These are phyloP conservation scores for Melanogrammus aeglefinus DNA, from an alignment of 2,797 vertebrate genomes.

Conservation along the genomic window DNA sequence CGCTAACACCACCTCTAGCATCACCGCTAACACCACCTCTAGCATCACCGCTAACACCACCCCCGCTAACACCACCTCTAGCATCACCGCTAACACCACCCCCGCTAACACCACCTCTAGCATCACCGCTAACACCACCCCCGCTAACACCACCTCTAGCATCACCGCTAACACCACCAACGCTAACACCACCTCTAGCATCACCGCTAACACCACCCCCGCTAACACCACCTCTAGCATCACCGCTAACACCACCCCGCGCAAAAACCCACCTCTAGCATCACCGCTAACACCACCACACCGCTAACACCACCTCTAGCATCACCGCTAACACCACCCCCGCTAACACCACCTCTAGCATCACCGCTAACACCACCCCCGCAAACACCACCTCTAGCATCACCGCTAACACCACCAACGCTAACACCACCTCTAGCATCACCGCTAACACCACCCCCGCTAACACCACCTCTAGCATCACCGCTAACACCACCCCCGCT, in stretches of 20 bases:
- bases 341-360: slow-evolving; percentile 29
- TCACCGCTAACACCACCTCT: too few relatives aligned
- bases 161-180: slow-evolving; percentile 25
- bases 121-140: slow-evolving; percentile 25
- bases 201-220: slow-evolving; percentile 26
- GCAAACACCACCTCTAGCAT: neutral
- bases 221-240: neutral
- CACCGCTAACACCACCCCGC: slow-evolving; percentile 29
- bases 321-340: neutral
- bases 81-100: neutral
- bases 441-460: slow-evolving; percentile 24
- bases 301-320: slow-evolving; percentile 13
- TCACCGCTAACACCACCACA: too few relatives aligned
- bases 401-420: slow-evolving; percentile 26
- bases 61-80: neutral
- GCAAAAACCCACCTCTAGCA: too few relatives aligned
- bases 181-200: neutral
- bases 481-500: slow-evolving; percentile 31
- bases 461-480: neutral
- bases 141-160: neutral
- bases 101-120: neutral
- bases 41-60: neutral
- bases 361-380: slow-evolving; percentile 28
- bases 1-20: neutral
- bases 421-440: neutral